Base-by-base conservation (phyloP, 2,797 vertebrate species). In the Micromesistius poutassou region DNA sequence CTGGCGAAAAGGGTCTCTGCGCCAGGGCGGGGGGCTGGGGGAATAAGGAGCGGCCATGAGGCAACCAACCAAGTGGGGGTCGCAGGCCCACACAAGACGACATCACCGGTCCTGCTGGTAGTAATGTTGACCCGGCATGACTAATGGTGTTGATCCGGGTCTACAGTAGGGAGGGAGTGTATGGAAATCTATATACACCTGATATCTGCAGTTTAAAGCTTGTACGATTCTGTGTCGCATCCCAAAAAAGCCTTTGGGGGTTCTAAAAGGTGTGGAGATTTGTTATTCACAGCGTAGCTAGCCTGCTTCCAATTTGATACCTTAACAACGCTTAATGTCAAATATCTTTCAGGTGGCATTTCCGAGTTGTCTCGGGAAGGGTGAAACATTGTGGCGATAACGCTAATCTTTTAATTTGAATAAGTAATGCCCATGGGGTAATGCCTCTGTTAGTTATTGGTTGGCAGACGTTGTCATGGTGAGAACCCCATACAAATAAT, bases 51-150 rank as follows among this genome's bases (percentile, higher is more conserved):
- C n/a, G 30, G 12, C 55, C 78, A 30, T 72, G 66, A 73, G 82
- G 76, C 9, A 68, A 76, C 74, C 86, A 84, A 74, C 77, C 72
- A 79, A 79, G 74, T 73, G 73, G 73, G 75, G 76, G 85, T 72
- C 78, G 87, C 40, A 30, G 33, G 46, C 71, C n/a, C 35, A 79
- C 25, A 72, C 30, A 74, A 62, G 62, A 68, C 82, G 50, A 74
- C 75, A 83, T 87, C 78, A 88, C 74, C 74, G 42, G 38, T 62
- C 7, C 55, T 80, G 83, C 84, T 72, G 81, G 31, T 84, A 72
- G 74, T 46, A 25, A 3, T 68, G n/a, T 68, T 12, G 62, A 68
- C 8, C 62, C 7, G 62, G 2, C 25, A 7, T 79, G 82, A 81
- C 81, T 82, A 68, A 1, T 38, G 82, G 74, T 74, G 73, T 86